phyloP scores from a whole-genome alignment of 2,113 vertebrate species.

The Sinocyclocheilus anshuiensis region DNA sequence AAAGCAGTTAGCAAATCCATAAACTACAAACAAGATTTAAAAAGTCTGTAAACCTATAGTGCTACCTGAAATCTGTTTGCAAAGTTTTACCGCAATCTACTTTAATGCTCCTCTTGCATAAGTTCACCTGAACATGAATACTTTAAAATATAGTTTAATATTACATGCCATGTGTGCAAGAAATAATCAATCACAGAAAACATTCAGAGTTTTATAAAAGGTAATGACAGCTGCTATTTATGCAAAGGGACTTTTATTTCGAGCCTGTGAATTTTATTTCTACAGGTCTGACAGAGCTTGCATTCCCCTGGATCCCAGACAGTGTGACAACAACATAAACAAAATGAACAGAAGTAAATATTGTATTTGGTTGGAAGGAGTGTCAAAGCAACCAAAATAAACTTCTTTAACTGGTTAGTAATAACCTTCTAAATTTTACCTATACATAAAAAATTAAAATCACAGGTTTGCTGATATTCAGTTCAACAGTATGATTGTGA shows the following conservation, averaged over 20 bases:
- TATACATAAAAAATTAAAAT: no score
- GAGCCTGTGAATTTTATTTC: background rate
- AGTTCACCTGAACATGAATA: background rate
- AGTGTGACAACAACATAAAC: background rate
- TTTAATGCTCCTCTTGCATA: background rate
- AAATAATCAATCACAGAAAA: conserved; percentile 3
- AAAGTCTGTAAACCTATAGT: background rate
- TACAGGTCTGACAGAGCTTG: background rate
- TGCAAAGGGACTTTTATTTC: background rate
- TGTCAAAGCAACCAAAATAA: background rate
- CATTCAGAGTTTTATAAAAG: background rate
- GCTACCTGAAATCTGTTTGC: background rate
- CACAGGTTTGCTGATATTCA: no score
- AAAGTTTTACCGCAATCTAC: background rate
- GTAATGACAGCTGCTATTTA: background rate
- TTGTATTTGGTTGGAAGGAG: background rate
- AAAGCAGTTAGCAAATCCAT: background rate
- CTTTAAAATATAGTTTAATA: conserved; percentile 1
- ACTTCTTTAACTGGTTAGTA: background rate
- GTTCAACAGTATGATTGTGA: no score
- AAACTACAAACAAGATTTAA: background rate
- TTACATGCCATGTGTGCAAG: background rate
- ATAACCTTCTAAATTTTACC: background rate
- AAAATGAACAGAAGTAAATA: background rate
- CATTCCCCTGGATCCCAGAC: background rate